phyloP scores from a whole-genome alignment of 2,888 invertebrate species.

The Meandrusa payeni region DNA sequence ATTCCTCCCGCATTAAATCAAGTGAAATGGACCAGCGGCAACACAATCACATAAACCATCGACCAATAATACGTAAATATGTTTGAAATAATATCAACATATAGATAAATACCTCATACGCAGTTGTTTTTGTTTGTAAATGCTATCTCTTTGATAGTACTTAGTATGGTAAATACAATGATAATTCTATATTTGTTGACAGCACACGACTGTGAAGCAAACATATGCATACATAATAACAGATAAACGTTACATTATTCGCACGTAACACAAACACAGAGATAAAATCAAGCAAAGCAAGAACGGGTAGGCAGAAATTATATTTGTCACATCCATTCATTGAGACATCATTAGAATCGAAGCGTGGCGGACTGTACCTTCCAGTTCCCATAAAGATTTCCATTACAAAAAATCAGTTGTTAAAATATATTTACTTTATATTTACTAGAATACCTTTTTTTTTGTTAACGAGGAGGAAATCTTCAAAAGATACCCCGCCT shows the following conservation, averaged over 20 bases:
- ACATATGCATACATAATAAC: not conserved
- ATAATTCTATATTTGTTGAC: slow-evolving; percentile 29
- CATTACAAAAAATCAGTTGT: too few species aligned
- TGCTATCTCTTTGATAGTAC: slow-evolving; percentile 25
- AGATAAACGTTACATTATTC: slow-evolving; percentile 2
- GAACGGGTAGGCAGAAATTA: too few species aligned
- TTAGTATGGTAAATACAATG: slow-evolving; percentile 26
- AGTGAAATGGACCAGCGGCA: slow-evolving; percentile 3
- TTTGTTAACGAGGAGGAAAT: too few species aligned
- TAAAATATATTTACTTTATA: too few species aligned
- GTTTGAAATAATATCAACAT: slow-evolving; percentile 36
- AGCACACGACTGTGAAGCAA: slow-evolving; percentile 12
- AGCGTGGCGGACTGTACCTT: too few species aligned
- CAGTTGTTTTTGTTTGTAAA: slow-evolving; percentile 29
- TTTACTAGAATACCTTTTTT: too few species aligned
- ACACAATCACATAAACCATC: slow-evolving; percentile 12
- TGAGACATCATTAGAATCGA: too few species aligned
- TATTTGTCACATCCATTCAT: too few species aligned
- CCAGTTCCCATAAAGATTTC: too few species aligned
- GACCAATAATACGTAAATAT: slow-evolving; percentile 30
- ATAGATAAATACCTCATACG: slow-evolving; percentile 18
- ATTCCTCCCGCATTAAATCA: slow-evolving; percentile 14
- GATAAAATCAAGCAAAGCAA: too few species aligned
- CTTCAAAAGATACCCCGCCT: too few species aligned
- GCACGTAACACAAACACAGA: not conserved